These are phyloP conservation scores for Palythoa heliodiscus DNA, from an alignment of 92 coral and sea anemone species.

Conservation along the genomic window DNA sequence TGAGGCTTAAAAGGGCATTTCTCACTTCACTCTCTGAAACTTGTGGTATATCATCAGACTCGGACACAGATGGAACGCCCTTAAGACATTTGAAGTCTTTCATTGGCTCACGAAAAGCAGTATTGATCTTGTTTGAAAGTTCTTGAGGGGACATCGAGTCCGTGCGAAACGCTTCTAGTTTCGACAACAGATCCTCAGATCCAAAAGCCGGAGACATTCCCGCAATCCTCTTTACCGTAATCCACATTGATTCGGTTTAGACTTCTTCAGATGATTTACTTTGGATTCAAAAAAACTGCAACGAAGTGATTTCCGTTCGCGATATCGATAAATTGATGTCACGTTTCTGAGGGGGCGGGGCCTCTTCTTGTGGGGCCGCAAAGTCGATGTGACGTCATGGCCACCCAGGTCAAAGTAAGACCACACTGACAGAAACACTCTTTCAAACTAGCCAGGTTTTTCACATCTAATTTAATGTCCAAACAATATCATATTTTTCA, in stretches of 20 bases:
- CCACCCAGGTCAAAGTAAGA: too few species aligned
- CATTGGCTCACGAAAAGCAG: conserved; percentile 17
- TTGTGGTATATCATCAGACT: conserved; percentile 1
- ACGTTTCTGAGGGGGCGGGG: too few species aligned
- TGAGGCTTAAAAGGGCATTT: neutral
- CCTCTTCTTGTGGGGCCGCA: too few species aligned
- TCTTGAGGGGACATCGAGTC: neutral
- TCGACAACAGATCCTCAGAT: neutral
- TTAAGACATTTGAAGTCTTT: conserved; percentile 7
- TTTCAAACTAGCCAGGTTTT: neutral
- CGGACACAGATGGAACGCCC: conserved; percentile 8
- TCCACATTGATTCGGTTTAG: neutral
- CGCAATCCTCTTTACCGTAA: neutral
- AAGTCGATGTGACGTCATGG: too few species aligned
- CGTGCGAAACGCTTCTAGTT: neutral
- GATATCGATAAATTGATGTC: too few species aligned
- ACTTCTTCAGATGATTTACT: conserved; percentile 3
- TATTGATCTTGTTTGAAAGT: conserved; percentile 16
- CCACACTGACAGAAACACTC: neutral
- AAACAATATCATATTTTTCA: conserved; percentile 18
- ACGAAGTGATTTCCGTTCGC: too few species aligned
- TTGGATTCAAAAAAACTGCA: too few species aligned
- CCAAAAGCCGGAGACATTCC: neutral
- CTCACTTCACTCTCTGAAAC: conserved; percentile 13
- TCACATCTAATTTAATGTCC: neutral